These are phyloP conservation scores for Aleiodes testaceus DNA, from an alignment of 2,888 invertebrate species.

Conservation along the genomic window DNA sequence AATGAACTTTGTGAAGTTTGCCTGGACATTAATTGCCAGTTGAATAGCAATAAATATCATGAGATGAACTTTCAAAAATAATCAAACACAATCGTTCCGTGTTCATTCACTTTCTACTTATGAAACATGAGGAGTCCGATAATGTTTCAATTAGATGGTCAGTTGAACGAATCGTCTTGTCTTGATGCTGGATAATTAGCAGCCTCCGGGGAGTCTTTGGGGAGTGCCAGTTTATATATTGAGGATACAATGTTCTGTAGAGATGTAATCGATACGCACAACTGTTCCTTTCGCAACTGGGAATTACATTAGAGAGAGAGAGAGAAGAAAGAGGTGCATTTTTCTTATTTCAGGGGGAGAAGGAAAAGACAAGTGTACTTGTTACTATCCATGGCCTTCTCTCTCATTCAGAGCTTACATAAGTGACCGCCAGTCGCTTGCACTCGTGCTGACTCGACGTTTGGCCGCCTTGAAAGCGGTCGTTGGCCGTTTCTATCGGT, in stretches of 20 bases:
- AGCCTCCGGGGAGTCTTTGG: not conserved
- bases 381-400: conserved; percentile 11
- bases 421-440: conserved; percentile 41
- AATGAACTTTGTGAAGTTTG: too few species aligned
- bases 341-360: not conserved
- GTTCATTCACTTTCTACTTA: conserved; percentile 27
- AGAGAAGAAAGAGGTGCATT: not conserved
- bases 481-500: conserved; percentile 61
- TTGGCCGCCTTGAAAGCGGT: conserved; percentile 67
- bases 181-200: conserved; percentile 27
- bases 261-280: conserved; percentile 23
- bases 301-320: not conserved
- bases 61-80: conserved; percentile 8
- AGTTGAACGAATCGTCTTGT: conserved; percentile 31
- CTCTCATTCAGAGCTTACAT: conserved; percentile 45
- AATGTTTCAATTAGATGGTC: conserved; percentile 54
- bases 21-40: not conserved
- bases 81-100: conserved; percentile 14
- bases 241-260: conserved; percentile 10
- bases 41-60: conserved; percentile 33
- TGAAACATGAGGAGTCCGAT: conserved; percentile 44
- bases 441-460: conserved; percentile 21
- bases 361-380: not conserved
- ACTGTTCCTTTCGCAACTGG: not conserved
- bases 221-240: conserved; percentile 21